Base-by-base conservation (phyloP, 2,888 invertebrate genomes). In the Lottia gigantea region DNA sequence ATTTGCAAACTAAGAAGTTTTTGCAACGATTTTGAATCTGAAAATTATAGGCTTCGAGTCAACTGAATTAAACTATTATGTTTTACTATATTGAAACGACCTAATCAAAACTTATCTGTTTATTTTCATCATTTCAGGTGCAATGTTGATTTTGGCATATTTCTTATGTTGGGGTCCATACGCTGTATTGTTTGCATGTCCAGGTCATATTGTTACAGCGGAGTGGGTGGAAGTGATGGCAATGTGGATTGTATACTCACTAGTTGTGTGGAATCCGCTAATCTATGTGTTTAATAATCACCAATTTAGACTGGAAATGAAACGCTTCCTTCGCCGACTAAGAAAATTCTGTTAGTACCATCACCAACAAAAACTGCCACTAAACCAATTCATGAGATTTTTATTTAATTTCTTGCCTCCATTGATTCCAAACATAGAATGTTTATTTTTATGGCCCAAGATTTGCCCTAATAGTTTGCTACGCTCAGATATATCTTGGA, bases 211-310 rank as follows among this genome's bases (percentile, higher is more conserved):
- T 16, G 11, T 45, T n/a, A 47, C 47, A 15, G 15, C 46, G 4
- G 15, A 46, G n/a, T 62, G 64, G 64, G 31, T 68, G 40, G 68
- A 64, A 25, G 64, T 68, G 49, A 12, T 31, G 46, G 14, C 63
- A 15, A 68, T 68, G 68, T 68, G 68, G 68, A 46, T 68, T 15
- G 68, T 68, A 14, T 68, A 47, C 40, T 46, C 68, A 14, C 25
- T 68, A 25, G 49, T 49, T 8, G 47, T 68, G 49, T 23, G 46
- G 23, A 68, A 68, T 64, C 68, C 68, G 6, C n/a, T 68, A 47
- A 68, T 68, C 26, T 68, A 68, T 63, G 68, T 68, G 26, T 68
- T 68, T 23, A 63, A 68, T 64, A 68, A 68, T 63, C 62, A 40
- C n/a, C 46, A 68, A 47, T 68, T 68, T 40, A 46, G 49, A 40